A percentile compares a stretch with the other conserved stretches of the same genome.
phyloP scores from a whole-genome alignment of 2,888 invertebrate species.

The Rhyacophila evoluta region DNA sequence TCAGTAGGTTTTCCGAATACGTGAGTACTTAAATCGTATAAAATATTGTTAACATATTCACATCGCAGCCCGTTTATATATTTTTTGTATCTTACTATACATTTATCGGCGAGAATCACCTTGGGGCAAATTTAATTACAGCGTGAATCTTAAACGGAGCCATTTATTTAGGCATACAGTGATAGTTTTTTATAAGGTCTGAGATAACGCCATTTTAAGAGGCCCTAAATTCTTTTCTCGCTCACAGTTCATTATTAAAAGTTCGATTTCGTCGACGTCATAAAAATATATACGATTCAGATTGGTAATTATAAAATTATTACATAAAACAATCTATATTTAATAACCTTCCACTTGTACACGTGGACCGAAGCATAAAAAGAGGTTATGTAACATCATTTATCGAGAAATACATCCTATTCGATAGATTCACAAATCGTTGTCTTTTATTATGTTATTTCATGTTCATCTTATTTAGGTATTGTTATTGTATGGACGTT shows the following conservation, averaged over 20 bases:
- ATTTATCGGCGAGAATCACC: neutral
- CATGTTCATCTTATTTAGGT: too few species aligned
- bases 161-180: neutral
- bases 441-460: too few species aligned
- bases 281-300: neutral
- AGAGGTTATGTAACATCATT: too few species aligned
- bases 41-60: neutral
- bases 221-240: neutral
- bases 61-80: neutral
- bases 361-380: too few species aligned
- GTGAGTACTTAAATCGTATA: neutral
- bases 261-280: neutral
- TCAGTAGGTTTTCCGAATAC: neutral
- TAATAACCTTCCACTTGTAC: too few species aligned
- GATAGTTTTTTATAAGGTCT: neutral
- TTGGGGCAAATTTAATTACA: neutral
- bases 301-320: neutral
- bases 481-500: too few species aligned
- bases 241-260: neutral
- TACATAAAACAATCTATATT: neutral
- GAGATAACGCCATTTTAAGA: neutral
- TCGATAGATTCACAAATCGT: too few species aligned
- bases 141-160: neutral
- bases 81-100: neutral
- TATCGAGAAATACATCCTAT: too few species aligned